phyloP scores from a whole-genome alignment of 1,140 invertebrate species.

The Steinernema feltiae region DNA sequence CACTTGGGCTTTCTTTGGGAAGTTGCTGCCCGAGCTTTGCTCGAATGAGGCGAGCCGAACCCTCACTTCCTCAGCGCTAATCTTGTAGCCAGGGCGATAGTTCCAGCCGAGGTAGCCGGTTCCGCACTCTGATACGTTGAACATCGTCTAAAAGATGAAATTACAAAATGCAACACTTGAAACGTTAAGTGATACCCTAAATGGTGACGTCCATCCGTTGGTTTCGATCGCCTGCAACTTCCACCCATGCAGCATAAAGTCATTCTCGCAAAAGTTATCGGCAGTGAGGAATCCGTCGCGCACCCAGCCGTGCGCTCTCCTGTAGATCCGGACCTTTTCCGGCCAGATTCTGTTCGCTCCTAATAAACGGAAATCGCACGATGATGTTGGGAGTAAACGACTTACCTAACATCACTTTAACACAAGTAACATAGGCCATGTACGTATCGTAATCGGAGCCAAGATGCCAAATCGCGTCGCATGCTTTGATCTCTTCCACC shows the following conservation, averaged over 20 bases:
- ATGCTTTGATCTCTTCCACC: conserved; percentile 35
- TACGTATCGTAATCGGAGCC: conserved; percentile 45
- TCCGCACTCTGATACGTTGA: conserved; percentile 33
- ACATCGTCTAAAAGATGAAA: conserved; percentile 28
- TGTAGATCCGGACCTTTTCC: conserved; percentile 37
- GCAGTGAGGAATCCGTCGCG: conserved; percentile 33
- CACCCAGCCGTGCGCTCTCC: conserved; percentile 37
- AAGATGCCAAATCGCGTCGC: conserved; percentile 44
- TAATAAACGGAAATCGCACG: no score
- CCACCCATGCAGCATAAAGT: conserved; percentile 42
- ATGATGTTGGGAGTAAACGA: conserved; percentile 4
- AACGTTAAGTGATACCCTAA: neutral
- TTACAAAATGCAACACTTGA: no score
- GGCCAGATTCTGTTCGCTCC: conserved; percentile 36
- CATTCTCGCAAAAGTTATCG: conserved; percentile 26
- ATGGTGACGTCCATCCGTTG: conserved; percentile 34
- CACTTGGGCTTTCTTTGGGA: conserved; percentile 37
- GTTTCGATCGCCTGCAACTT: conserved; percentile 26
- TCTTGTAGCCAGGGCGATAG: conserved; percentile 23
- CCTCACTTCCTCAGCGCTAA: conserved; percentile 19
- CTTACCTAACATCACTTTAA: conserved; percentile 39
- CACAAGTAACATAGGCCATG: conserved; percentile 47
- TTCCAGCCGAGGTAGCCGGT: conserved; percentile 33
- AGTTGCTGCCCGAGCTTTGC: conserved; percentile 26
- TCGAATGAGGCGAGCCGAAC: conserved; percentile 32